Evolutionary conservation across 2,113 vertebrate species (phyloP), one percentile per base, ranked within the genome.

Genomic region (Neotoma lepida): DNA sequence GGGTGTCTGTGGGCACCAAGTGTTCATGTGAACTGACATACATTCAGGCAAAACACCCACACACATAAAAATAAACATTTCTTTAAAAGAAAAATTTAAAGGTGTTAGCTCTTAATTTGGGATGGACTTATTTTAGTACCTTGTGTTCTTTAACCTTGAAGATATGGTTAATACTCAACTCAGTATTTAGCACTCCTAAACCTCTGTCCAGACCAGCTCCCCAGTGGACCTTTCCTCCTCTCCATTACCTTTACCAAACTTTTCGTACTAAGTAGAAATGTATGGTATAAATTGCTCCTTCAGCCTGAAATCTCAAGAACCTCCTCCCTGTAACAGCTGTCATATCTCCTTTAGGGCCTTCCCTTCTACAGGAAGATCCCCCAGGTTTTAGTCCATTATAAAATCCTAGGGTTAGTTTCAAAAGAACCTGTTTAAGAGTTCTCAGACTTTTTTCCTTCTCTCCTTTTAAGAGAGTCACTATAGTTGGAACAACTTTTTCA

Each of bases 381-480:
- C 28, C 89, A 22, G 35, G 61, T 73, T 71, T 93, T 89, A 63
- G 64, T 41, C 39, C 77, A 70, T 86, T 46, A 22, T 82, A 86
- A 4, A 39, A 95, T 91, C 73, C 78, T 91, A 61, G 78, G 82
- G n/a, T 58, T 26, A 49, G 92, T 95, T 94, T 90, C 54, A 78
- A 93, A 76, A 74, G 93, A 84, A 58, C 33, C 18, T 22, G n/a
- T 87, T 70, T 74, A 49, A 96, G 63, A 95, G 76, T 94, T 94
- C 86, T 20, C 41, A 86, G 64, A 49, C 13, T 92, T 86, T 88
- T 88, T 93, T 87, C 14, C 3, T 46, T 33, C 33, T 90, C 26
- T 81, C 20, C 91, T 95, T 96, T 96, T 63, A 96, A 95, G 49
- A 91, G 49, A 91, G 61, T 76, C 54, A 33, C 91, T 94, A 9